These are phyloP conservation scores for Sisyra nigra DNA, from an alignment of 2,888 invertebrate species.

Conservation along the genomic window DNA sequence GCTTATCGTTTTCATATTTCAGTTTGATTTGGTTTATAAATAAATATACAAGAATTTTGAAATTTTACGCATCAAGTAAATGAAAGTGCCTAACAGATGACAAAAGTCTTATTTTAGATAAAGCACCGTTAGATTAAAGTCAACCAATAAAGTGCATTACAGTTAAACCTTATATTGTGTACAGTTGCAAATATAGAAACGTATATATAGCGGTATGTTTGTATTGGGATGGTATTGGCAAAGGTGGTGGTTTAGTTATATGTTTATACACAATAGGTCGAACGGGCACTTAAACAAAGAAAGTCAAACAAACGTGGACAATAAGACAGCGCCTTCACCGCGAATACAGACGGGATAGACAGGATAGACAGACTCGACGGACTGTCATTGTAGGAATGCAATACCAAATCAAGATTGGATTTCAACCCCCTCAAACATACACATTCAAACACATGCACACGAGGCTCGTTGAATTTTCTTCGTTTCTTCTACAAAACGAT, in stretches of 20 bases:
- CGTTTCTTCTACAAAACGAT: not conserved
- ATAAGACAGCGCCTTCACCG: conserved; percentile 3
- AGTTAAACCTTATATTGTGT: conserved; percentile 3
- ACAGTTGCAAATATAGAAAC: not conserved
- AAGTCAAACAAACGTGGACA: conserved; percentile 8
- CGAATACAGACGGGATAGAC: conserved; percentile 4
- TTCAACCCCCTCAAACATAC: conserved; percentile 20
- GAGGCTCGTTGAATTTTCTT: not conserved
- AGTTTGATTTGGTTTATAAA: no score
- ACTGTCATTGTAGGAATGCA: conserved; percentile 31
- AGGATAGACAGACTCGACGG: conserved; percentile 12
- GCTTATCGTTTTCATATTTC: no score
- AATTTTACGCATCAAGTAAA: no score
- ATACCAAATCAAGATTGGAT: conserved; percentile 33
- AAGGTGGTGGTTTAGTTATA: not conserved
- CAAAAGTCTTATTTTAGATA: not conserved
- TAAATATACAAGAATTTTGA: no score
- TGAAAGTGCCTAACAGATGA: no score
- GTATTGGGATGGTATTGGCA: not conserved
- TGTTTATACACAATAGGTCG: conserved; percentile 1
- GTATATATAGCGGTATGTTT: not conserved
- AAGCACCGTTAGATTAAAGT: conserved; percentile 5
- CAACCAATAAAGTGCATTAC: conserved; percentile 6
- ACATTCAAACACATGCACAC: not conserved
- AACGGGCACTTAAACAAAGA: conserved; percentile 7